These are phyloP conservation scores for Dinoponera quadriceps DNA, from an alignment of 1,140 invertebrate genomes.

Conservation along the genomic window DNA sequence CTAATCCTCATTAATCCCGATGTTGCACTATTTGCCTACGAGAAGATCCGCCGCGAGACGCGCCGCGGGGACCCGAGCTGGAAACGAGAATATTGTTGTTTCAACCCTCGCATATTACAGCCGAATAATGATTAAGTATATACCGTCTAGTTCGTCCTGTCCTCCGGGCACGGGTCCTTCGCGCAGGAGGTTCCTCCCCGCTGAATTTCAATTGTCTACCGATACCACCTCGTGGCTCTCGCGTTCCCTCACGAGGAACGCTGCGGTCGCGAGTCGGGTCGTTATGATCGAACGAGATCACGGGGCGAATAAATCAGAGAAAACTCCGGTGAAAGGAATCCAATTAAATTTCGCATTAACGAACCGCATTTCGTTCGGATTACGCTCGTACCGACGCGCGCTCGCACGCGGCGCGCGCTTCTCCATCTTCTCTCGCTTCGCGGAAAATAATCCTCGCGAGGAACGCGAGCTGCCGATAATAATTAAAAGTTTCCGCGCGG, in stretches of 20 bases:
- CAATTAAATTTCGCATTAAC: not conserved
- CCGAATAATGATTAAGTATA: conserved; percentile 81
- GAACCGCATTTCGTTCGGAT: not conserved
- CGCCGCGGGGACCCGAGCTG: conserved; percentile 47
- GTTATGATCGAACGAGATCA: no score
- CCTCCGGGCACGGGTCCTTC: conserved; percentile 75
- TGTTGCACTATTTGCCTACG: conserved; percentile 82
- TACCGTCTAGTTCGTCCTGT: conserved; percentile 79
- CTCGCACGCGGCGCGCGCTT: no score
- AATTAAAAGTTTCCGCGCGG: conserved; percentile 64
- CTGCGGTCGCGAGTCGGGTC: not conserved
- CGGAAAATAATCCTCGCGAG: conserved; percentile 18
- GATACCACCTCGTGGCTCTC: not conserved
- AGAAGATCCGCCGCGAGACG: conserved; percentile 59
- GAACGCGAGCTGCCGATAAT: conserved; percentile 35
- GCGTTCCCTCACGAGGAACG: conserved; percentile 1
- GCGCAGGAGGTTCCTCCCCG: conserved; percentile 26
- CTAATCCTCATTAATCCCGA: conserved; percentile 83
- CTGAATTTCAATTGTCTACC: conserved; percentile 69
- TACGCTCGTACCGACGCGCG: not conserved
- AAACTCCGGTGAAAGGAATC: not conserved
- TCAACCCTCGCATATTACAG: conserved; percentile 85
- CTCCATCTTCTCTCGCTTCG: conserved; percentile 4
- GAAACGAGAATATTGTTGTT: conserved; percentile 84
- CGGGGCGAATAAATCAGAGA: no score